Conservation (phyloP, 2,888 invertebrate species). For the Rhagonycha fulva region DNA sequence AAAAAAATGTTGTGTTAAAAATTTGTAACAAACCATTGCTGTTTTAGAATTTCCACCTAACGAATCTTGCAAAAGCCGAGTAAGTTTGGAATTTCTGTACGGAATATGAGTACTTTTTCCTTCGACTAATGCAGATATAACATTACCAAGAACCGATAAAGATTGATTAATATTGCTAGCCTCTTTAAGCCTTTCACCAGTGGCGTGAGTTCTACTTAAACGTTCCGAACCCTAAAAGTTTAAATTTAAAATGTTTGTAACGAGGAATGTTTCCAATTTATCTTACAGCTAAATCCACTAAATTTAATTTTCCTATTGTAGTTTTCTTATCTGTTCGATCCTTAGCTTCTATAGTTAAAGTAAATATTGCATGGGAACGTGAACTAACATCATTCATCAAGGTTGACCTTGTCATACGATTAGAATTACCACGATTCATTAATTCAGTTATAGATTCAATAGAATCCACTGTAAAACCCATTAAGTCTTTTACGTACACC, state of each 20-base stretch:
- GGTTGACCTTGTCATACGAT: conserved; percentile 88
- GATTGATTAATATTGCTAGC: conserved; percentile 98
- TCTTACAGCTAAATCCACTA: conserved; percentile 91
- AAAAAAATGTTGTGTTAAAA: not conserved
- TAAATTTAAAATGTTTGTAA: not conserved
- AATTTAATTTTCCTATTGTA: conserved; percentile 93
- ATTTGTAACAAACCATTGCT: conserved; percentile 71
- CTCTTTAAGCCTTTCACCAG: conserved; percentile 90
- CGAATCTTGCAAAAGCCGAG: conserved; percentile 92
- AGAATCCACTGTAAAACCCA: conserved; percentile 92
- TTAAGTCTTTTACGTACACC: conserved; percentile 96
- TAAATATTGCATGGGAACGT: conserved; percentile 97
- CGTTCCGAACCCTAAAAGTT: conserved; percentile 87
- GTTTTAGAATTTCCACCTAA: conserved; percentile 96
- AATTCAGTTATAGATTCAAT: conserved; percentile 53
- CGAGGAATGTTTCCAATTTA: conserved; percentile 48
- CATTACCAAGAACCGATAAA: conserved; percentile 95
- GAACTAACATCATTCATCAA: conserved; percentile 98
- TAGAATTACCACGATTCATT: conserved; percentile 91
- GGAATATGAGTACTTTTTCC: conserved; percentile 97
- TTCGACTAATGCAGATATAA: conserved; percentile 97
- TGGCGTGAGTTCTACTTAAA: conserved; percentile 95
- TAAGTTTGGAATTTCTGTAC: conserved; percentile 96
- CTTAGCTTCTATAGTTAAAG: conserved; percentile 95
- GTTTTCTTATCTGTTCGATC: conserved; percentile 83